Evolutionary conservation across 2,113 vertebrate genomes (phyloP).

Genomic region (Proterorhinus semilunaris): DNA sequence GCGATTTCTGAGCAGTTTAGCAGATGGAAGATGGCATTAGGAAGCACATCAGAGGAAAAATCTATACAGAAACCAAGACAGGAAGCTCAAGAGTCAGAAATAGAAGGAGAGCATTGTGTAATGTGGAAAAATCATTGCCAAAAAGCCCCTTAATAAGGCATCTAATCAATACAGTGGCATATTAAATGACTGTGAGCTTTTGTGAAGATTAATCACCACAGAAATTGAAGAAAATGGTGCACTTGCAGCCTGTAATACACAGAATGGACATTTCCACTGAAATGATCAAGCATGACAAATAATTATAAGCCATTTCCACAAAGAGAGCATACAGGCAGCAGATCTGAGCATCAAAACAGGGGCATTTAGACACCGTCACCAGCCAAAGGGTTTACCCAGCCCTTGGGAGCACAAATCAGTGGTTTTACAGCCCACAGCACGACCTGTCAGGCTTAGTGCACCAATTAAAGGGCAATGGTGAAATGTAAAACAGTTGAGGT

Average conservation of each 20-base stretch:
- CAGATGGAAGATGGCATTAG: slow-evolving; percentile 9
- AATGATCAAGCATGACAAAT: slow-evolving; percentile 6
- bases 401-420: slow-evolving; percentile 32
- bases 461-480: neutral
- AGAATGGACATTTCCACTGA: neutral
- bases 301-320: slow-evolving; percentile 11
- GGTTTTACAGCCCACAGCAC: slow-evolving; percentile 32
- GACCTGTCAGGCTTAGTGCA: neutral
- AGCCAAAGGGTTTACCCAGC: slow-evolving; percentile 36
- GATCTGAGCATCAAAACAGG: slow-evolving; percentile 33
- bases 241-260: neutral
- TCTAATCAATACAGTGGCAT: neutral
- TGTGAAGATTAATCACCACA: neutral
- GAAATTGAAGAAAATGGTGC: neutral
- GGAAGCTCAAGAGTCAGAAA: slow-evolving; percentile 10
- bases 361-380: slow-evolving; percentile 36
- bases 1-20: slow-evolving; percentile 1
- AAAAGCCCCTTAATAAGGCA: neutral
- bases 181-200: neutral
- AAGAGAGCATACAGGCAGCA: slow-evolving; percentile 24
- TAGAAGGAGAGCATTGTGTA: neutral
- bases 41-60: slow-evolving; percentile 15
- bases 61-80: neutral
- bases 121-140: neutral
- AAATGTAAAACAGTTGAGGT: slow-evolving; percentile 1